Conservation (phyloP, 1,140 invertebrate species). For the Oppia nitens region DNA sequence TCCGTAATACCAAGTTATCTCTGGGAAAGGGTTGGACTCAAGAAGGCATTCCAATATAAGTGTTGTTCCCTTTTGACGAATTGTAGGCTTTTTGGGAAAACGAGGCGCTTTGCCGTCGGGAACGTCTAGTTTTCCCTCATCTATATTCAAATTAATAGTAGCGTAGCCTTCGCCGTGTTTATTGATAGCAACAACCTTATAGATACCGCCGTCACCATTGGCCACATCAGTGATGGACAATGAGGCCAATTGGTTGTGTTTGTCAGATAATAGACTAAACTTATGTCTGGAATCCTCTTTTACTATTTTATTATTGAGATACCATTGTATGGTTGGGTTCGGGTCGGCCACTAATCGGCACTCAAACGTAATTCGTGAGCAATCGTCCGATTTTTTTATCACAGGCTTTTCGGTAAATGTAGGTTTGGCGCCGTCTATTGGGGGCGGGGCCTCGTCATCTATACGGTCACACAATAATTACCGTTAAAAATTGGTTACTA, state of each 20-base stretch:
- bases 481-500: neutral
- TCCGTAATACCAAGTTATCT: slow-evolving; percentile 87
- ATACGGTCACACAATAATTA: neutral
- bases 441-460: slow-evolving; percentile 18
- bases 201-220: slow-evolving; percentile 73
- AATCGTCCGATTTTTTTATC: slow-evolving; percentile 85
- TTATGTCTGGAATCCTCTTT: slow-evolving; percentile 11
- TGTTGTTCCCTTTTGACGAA: slow-evolving; percentile 79
- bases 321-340: slow-evolving; percentile 77
- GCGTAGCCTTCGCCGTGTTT: slow-evolving; percentile 75
- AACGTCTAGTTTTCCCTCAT: slow-evolving; percentile 59
- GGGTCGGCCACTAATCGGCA: slow-evolving; percentile 88
- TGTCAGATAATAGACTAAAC: slow-evolving; percentile 16
- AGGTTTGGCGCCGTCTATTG: slow-evolving; percentile 62
- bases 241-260: slow-evolving; percentile 52
- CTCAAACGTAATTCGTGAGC: slow-evolving; percentile 79
- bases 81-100: slow-evolving; percentile 93
- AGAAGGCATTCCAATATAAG: slow-evolving; percentile 89
- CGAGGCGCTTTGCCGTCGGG: slow-evolving; percentile 82
- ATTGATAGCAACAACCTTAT: slow-evolving; percentile 79
- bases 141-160: slow-evolving; percentile 89
- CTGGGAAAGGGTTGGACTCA: slow-evolving; percentile 82
- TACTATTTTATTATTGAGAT: slow-evolving; percentile 23
- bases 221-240: slow-evolving; percentile 67
- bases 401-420: slow-evolving; percentile 89